Percentiles rank a stretch among this genome's conserved stretches.
phyloP scores from a whole-genome alignment of 2,113 vertebrate species.

The Tupaia chinensis region DNA sequence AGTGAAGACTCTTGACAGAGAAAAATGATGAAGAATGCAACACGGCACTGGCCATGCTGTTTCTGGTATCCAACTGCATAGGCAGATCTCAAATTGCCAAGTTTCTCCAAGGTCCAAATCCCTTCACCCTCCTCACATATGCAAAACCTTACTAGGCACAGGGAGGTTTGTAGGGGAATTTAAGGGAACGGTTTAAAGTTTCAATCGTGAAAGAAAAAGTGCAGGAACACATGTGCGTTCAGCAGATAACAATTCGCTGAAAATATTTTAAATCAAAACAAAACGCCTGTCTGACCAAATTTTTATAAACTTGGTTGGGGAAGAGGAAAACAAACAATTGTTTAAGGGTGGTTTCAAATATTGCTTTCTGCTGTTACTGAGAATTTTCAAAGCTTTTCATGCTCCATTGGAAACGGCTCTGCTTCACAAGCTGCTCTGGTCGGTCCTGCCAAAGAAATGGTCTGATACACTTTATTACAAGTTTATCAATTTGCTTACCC shows the following conservation, averaged over 20 bases:
- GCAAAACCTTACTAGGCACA: constrained; percentile 47
- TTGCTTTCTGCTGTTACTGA: constrained; percentile 65
- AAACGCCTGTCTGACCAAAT: constrained; percentile 80
- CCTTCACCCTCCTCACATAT: constrained; percentile 22
- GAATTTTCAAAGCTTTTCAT: constrained; percentile 77
- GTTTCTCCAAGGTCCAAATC: constrained; percentile 29
- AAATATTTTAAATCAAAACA: constrained; percentile 83
- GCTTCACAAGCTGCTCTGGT: constrained; percentile 75
- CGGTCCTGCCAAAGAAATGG: constrained; percentile 79
- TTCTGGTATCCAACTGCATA: neutral
- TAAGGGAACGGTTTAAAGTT: constrained; percentile 72
- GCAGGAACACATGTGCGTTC: constrained; percentile 77
- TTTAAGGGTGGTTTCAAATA: constrained; percentile 77
- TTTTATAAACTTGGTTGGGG: constrained; percentile 76
- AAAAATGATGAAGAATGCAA: constrained; percentile 29
- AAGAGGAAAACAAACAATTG: constrained; percentile 80
- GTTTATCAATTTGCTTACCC: constrained; percentile 75
- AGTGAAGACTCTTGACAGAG: neutral
- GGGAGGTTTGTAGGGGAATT: constrained; percentile 15
- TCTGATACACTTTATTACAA: constrained; percentile 75
- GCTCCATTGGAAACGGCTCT: constrained; percentile 76
- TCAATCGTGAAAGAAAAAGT: constrained; percentile 68
- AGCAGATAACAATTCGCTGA: constrained; percentile 78
- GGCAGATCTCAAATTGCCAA: neutral
- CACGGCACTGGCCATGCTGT: neutral